phyloP scores from a whole-genome alignment of 2,113 vertebrate genomes.

The Leucosticte australis region DNA sequence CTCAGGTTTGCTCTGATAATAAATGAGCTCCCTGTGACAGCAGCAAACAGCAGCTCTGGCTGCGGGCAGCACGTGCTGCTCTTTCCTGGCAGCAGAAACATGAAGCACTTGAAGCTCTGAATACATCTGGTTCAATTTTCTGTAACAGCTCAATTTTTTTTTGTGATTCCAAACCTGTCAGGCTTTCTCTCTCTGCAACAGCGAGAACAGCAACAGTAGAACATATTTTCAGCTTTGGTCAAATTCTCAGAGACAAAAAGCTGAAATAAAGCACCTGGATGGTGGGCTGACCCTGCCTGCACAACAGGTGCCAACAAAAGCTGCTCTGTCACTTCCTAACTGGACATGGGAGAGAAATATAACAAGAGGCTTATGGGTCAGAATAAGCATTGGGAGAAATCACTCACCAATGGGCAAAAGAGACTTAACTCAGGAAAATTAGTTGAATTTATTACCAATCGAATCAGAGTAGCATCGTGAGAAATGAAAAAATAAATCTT shows the following conservation, averaged over 20 bases:
- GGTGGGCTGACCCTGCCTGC: background rate
- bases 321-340: background rate
- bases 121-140: background rate
- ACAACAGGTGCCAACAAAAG: background rate
- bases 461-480: background rate
- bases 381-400: background rate
- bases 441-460: background rate
- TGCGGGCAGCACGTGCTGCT: background rate
- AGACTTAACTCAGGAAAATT: background rate
- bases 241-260: background rate
- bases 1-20: background rate
- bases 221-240: background rate
- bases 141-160: background rate
- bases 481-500: background rate
- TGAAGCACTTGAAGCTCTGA: background rate
- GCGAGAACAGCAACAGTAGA: background rate
- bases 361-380: background rate
- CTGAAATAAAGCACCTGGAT: background rate
- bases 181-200: background rate
- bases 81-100: background rate
- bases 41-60: background rate
- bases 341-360: background rate
- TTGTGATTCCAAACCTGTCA: background rate
- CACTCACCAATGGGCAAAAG: background rate
- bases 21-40: background rate